Conservation (phyloP, 2,888 invertebrate genomes). For the Drosophila melanocephala region DNA sequence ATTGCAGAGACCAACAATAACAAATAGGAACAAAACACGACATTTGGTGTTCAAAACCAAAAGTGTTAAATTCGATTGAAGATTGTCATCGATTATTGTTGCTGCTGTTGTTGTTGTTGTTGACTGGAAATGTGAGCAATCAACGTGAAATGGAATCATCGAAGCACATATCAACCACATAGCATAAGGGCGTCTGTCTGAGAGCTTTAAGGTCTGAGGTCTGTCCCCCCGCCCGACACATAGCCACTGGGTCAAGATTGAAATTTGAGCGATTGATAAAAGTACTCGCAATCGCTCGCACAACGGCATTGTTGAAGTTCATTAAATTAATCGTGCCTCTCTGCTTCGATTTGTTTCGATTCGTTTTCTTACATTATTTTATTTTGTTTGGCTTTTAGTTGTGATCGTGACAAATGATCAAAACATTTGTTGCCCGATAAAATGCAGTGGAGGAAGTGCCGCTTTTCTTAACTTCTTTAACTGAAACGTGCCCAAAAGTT, state of each 20-base stretch:
- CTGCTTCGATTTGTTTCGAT: constrained; percentile 46
- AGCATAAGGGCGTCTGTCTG: constrained; percentile 43
- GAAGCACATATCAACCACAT: constrained; percentile 18
- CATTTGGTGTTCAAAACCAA: constrained; percentile 24
- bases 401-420: constrained; percentile 61
- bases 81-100: constrained; percentile 67
- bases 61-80: constrained; percentile 77
- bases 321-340: constrained; percentile 62
- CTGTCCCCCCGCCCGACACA: constrained; percentile 16
- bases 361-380: constrained; percentile 36
- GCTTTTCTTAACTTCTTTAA: neutral
- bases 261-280: constrained; percentile 76
- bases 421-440: constrained; percentile 21
- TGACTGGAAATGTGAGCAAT: constrained; percentile 44
- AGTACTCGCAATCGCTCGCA: constrained; percentile 41
- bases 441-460: constrained; percentile 21
- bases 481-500: neutral
- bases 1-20: constrained; percentile 54
- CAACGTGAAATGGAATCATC: constrained; percentile 45
- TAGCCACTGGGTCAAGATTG: constrained; percentile 74
- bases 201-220: constrained; percentile 6
- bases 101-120: constrained; percentile 4
- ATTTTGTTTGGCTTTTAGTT: neutral
- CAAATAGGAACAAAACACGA: constrained; percentile 43
- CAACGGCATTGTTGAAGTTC: constrained; percentile 44